These are phyloP conservation scores for Peromyscus polionotus DNA, from an alignment of 2,113 vertebrate species.

Conservation along the genomic window DNA sequence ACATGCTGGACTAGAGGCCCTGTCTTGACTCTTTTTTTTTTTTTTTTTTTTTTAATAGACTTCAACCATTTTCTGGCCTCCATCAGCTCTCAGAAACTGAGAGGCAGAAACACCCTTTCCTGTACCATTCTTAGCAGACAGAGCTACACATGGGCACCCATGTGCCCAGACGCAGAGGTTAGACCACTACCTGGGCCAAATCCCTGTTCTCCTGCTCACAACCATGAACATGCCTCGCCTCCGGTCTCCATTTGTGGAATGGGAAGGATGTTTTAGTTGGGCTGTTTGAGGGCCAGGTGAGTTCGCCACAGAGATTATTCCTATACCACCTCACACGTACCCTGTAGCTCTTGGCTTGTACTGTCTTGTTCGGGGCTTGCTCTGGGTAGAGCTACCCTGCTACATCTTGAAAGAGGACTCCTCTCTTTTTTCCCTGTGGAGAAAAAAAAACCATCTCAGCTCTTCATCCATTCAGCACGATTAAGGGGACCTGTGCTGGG, in stretches of 20 bases:
- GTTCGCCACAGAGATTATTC: not conserved
- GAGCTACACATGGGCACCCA: not conserved
- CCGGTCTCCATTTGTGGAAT: slow-evolving; percentile 9
- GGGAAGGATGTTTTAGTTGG: not conserved
- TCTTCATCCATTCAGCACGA: not conserved
- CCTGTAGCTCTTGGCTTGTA: not conserved
- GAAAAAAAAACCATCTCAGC: not conserved
- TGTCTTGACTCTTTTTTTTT: not conserved
- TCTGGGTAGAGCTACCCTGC: not conserved
- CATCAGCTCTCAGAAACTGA: not conserved
- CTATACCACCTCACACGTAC: not conserved
- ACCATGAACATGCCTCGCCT: not conserved
- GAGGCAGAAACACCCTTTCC: no score
- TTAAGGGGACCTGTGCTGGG: not conserved
- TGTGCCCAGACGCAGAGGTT: not conserved
- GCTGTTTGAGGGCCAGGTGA: not conserved
- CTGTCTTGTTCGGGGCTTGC: not conserved
- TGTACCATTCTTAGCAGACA: no score
- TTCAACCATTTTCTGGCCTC: not conserved
- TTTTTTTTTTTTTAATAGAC: not conserved
- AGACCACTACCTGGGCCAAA: not conserved
- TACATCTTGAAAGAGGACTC: not conserved
- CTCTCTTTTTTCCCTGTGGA: not conserved
- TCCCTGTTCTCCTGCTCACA: not conserved
- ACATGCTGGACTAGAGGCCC: not conserved